phyloP scores from a whole-genome alignment of 2,113 vertebrate species.

The Phyllostomus hastatus region DNA sequence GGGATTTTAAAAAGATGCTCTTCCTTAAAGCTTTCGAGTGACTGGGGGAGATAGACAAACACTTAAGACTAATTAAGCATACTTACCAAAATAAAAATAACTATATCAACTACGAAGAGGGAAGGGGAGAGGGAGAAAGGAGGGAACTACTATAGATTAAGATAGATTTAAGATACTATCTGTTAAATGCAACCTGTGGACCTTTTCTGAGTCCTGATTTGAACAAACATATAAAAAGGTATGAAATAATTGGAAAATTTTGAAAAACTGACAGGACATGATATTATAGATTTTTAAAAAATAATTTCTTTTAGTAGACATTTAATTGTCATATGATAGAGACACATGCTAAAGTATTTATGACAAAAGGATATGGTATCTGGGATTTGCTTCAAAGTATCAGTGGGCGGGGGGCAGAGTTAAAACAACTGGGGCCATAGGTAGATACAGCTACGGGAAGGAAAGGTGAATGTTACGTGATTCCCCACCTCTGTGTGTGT shows the following conservation, averaged over 20 bases:
- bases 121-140: not conserved
- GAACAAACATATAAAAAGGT: not conserved
- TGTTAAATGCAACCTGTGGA: not conserved
- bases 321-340: not conserved
- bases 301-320: not conserved
- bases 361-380: not conserved
- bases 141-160: not conserved
- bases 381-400: constrained; percentile 29
- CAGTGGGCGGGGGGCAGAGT: not conserved
- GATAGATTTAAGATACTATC: not conserved
- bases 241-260: not conserved
- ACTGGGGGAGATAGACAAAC: not conserved
- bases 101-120: not conserved
- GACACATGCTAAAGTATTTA: not conserved
- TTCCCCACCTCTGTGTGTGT: not conserved
- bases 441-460: not conserved
- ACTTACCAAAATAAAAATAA: not conserved
- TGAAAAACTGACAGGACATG: not conserved
- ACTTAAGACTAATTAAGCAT: not conserved
- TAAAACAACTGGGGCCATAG: not conserved
- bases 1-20: not conserved
- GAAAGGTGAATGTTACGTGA: not conserved
- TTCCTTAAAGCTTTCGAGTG: not conserved
- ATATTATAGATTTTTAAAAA: not conserved
- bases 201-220: constrained; percentile 3